Base-by-base conservation (phyloP, 2,888 invertebrate genomes). In the Ichneumoninae sp. region DNA sequence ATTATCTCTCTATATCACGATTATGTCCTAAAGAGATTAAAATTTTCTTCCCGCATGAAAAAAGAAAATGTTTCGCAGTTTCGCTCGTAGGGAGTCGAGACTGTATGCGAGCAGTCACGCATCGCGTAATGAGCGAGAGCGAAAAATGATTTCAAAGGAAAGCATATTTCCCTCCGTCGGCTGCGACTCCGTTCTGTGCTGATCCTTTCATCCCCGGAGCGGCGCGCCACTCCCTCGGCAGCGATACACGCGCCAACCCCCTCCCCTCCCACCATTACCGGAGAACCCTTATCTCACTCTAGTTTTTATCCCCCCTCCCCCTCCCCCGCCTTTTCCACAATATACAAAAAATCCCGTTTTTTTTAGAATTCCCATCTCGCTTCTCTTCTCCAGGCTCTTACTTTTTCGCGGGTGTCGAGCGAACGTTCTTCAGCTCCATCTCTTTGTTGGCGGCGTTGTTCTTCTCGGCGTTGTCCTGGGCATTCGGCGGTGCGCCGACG, bases 381-480 rank as follows among this genome's bases (percentile, higher is more conserved):
- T 26, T 13, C 47, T 80, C 81, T 54, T 77, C 57, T 13, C n/a
- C 19, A 47, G 52, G 19, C 30, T 26, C 93, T 94, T 96, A 97
- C 97, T 97, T 97, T 95, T 97, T 97, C 89, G 97, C 96, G 71
- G 97, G 97, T 91, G 97, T 97, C 88, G 97, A 97, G 94, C 97
- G 96, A 82, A 97, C 97, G 94, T 97, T 97, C 95, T 97, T 97
- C 86, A 97, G 95, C 94, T 97, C 97, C 97, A 97, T 97, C 94
- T 97, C 97, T 95, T 97, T 97, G 95, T 97, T 97, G 89, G 97
- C 96, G 83, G 96, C 96, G 93, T 97, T 97, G 94, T 97, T 96
- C 94, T 97, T 97, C 94, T 97, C 97, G 80, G 97, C 97, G 89
- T 96, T 96, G 90, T 94, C 94, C 91, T 94, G 93, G 88, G 96